Evolutionary conservation across 2,113 vertebrate genomes (phyloP).

Genomic region (Anarrhichthys ocellatus): DNA sequence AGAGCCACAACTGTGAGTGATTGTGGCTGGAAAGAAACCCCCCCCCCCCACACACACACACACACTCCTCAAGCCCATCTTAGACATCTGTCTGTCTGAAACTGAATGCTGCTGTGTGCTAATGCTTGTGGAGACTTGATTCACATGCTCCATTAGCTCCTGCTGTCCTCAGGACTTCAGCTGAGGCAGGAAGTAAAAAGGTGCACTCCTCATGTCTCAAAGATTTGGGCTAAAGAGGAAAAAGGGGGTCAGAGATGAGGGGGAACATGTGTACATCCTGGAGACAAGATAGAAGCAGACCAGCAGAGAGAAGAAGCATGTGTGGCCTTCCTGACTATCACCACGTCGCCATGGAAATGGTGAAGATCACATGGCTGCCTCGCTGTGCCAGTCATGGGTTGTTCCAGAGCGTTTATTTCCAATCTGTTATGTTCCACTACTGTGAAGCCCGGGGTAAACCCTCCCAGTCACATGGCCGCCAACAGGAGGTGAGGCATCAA

Average conservation of each 20-base stretch:
- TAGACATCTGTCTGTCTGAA: constrained; percentile 69
- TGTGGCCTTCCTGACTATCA: constrained; percentile 14
- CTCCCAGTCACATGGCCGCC: constrained; percentile 59
- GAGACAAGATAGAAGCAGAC: neutral
- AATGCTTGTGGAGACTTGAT: constrained; percentile 49
- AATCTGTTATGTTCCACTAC: constrained; percentile 15
- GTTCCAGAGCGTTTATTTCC: constrained; percentile 46
- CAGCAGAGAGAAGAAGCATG: constrained; percentile 7
- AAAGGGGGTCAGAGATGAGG: neutral
- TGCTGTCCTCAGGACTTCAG: constrained; percentile 13
- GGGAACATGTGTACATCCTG: neutral
- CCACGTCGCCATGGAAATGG: constrained; percentile 8
- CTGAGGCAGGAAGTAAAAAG: constrained; percentile 4
- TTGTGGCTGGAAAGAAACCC: constrained; percentile 60
- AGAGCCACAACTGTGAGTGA: constrained; percentile 66
- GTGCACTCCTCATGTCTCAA: neutral
- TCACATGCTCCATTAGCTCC: constrained; percentile 41
- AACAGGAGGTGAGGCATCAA: constrained; percentile 66
- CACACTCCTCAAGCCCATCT: neutral
- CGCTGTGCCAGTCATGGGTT: constrained; percentile 63
- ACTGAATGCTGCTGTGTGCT: constrained; percentile 47
- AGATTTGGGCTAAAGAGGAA: neutral
- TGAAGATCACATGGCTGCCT: constrained; percentile 58
- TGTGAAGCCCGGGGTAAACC: constrained; percentile 43
- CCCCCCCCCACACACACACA: too few relatives aligned